Conservation (phyloP, 2,888 invertebrate species). For the Drosophila barbarae region DNA sequence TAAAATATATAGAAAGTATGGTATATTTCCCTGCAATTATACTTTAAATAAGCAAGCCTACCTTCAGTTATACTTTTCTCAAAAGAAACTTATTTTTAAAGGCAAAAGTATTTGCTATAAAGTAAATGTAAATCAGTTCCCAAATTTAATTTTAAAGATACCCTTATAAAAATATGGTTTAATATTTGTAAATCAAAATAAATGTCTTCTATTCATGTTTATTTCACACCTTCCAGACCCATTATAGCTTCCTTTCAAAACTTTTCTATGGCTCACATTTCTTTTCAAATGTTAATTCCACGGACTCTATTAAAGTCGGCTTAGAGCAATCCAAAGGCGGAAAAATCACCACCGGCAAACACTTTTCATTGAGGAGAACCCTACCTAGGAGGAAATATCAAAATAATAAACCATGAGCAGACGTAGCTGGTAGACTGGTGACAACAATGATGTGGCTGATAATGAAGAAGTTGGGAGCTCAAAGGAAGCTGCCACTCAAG, state of each 20-base stretch:
- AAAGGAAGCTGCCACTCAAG: slow-evolving; percentile 63
- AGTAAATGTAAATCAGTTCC: neutral
- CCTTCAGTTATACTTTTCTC: neutral
- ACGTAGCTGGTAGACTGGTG: slow-evolving; percentile 35
- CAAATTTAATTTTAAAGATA: neutral
- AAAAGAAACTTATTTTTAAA: neutral
- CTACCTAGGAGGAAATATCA: slow-evolving; percentile 54
- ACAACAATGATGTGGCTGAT: slow-evolving; percentile 46
- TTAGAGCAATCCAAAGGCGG: slow-evolving; percentile 17
- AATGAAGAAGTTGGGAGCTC: slow-evolving; percentile 39
- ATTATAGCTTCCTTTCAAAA: slow-evolving; percentile 6
- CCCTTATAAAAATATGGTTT: neutral
- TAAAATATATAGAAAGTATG: neutral
- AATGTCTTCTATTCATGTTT: neutral
- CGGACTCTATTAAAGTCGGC: slow-evolving; percentile 50
- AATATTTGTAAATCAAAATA: slow-evolving; percentile 2
- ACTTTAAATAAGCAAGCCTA: neutral
- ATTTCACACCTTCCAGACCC: neutral
- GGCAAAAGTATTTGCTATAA: neutral
- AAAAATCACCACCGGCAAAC: slow-evolving; percentile 32
- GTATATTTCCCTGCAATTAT: neutral
- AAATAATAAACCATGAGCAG: slow-evolving; percentile 59
- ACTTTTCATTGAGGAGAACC: slow-evolving; percentile 42
- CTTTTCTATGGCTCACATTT: slow-evolving; percentile 4
- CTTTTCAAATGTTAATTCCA: slow-evolving; percentile 27